Evolutionary conservation across 2,797 vertebrate species (phyloP).

Genomic region (Threskiornis aethiopicus): DNA sequence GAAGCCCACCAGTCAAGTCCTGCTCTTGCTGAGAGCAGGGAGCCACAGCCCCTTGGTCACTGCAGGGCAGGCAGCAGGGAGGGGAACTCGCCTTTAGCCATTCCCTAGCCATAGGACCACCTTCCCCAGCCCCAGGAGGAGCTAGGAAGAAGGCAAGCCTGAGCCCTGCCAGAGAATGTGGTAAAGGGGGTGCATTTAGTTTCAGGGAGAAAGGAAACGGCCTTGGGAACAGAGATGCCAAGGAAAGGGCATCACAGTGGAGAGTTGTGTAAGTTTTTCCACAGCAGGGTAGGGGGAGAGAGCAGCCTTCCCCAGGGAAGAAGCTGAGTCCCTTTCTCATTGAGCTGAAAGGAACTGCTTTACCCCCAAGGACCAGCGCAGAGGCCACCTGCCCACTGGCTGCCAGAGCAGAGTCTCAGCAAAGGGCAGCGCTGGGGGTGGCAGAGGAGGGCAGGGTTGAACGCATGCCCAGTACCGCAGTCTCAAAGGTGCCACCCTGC

Average conservation of each 20-base stretch:
- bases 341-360: not conserved
- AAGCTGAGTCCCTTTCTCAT: not conserved
- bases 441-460: not conserved
- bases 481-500: not conserved
- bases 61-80: not conserved
- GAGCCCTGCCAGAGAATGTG: not conserved
- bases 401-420: not conserved
- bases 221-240: not conserved
- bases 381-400: not conserved
- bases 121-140: not conserved
- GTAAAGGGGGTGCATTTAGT: not conserved
- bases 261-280: not conserved
- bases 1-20: not conserved
- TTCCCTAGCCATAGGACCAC: not conserved
- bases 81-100: not conserved
- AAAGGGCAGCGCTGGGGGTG: not conserved
- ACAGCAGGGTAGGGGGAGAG: not conserved
- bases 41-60: rapidly evolving
- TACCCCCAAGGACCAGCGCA: not conserved
- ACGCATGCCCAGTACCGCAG: rapidly evolving
- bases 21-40: not conserved
- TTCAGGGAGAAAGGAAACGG: not conserved
- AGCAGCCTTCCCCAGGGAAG: not conserved
- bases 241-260: not conserved
- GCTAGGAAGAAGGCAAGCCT: not conserved